Base-by-base conservation (phyloP, 64 coral and sea anemone genomes). In the Stichodactyla helianthus region DNA sequence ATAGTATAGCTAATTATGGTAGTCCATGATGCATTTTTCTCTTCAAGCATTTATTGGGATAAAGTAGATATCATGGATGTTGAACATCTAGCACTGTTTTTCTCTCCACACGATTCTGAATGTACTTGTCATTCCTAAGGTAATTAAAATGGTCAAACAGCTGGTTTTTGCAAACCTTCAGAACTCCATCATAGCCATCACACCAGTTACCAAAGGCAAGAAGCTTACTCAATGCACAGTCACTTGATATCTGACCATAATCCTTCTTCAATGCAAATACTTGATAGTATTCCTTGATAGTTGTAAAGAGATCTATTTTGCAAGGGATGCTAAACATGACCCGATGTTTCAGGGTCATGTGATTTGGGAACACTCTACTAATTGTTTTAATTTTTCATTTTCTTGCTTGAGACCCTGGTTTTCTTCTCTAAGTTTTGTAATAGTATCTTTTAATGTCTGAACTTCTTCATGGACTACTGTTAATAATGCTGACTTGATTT, bases 401-500 rank as follows among this genome's bases (percentile, higher is more conserved):
- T 97, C 94, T 90, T 84, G 84, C 79, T 87, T 97, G 14, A 97
- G 91, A 88, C 85, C 94, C 57, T 85, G 71, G 89, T 97, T 97
- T 93, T 97, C 94, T 87, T 97, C 94, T 85, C 82, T 93, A 26
- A 97, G 94, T 84, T 97, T 97, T 58, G 91, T 89, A 70, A 97
- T 97, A 84, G 91, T 97, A 85, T 97, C 94, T 88, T 97, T 97
- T 79, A 97, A 90, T 70, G 94, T 97, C 62, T 93, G 94, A 51
- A 97, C 94, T 89, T 97, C 94, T 84, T 97, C 92, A 63, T 97
- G 91, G 10, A 97, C 94, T 82, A 97, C 94, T 87, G 57, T 90
- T 28, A 97, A 77, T 19, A 97, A 87, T 65, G 91, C 91, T 71
- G 94, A 97, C 82, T 97, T 97, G 62, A 97, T 97, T 84, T 93